Evolutionary conservation across 2,888 invertebrate genomes (phyloP).

Genomic region (Ormyrus rosae): DNA sequence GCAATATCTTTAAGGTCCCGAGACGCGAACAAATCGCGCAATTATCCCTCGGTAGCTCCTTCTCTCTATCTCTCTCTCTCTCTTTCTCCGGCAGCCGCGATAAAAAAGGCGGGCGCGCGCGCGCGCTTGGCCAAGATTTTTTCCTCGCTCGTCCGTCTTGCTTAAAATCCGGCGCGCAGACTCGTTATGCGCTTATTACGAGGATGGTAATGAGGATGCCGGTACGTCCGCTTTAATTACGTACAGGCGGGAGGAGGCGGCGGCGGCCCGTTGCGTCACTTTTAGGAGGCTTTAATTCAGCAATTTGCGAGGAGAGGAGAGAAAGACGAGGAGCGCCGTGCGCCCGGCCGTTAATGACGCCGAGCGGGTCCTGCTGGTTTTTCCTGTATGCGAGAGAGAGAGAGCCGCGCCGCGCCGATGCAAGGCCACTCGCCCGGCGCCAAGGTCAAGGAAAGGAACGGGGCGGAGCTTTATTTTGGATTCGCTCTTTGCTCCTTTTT

Average conservation of each 20-base stretch:
- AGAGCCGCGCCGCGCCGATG: background rate
- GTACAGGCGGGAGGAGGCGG: slow-evolving; percentile 18
- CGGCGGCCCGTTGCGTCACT: slow-evolving; percentile 52
- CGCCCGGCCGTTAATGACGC: slow-evolving; percentile 56
- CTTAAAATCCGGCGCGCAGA: slow-evolving; percentile 41
- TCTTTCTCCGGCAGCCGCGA: background rate
- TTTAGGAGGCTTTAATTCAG: slow-evolving; percentile 59
- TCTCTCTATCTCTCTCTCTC: background rate
- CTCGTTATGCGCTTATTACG: slow-evolving; percentile 53
- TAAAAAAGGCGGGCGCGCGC: slow-evolving; percentile 11
- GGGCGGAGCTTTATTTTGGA: background rate
- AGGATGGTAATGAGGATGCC: slow-evolving; percentile 56
- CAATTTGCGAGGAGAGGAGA: slow-evolving; percentile 49
- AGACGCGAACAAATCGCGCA: slow-evolving; percentile 48
- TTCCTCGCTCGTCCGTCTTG: slow-evolving; percentile 33
- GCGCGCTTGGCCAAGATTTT: too few relatives aligned
- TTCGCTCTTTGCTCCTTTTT: background rate
- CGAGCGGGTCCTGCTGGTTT: slow-evolving; percentile 26
- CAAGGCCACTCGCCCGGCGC: slow-evolving; percentile 22
- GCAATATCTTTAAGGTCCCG: slow-evolving; percentile 35
- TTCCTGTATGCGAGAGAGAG: background rate
- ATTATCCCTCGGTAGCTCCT: slow-evolving; percentile 15
- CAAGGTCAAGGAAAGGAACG: slow-evolving; percentile 31
- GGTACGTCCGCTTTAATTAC: slow-evolving; percentile 60
- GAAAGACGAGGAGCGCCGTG: background rate